Base-by-base conservation (phyloP, 1,140 invertebrate species). In the Rhynchophorus ferrugineus region DNA sequence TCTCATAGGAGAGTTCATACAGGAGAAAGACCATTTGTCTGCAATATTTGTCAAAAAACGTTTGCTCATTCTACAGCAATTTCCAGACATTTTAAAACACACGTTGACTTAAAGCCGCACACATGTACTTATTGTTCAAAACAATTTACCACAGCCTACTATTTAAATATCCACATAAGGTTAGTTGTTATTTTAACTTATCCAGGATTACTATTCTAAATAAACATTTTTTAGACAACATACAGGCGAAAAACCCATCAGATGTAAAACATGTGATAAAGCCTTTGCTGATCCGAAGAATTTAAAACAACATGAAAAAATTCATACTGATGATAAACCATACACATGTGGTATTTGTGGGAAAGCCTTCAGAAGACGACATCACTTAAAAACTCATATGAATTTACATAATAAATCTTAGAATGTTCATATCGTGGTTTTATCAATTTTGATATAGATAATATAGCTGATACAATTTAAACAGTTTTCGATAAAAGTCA, bases 31-130 rank as follows among this genome's bases (percentile, higher is more conserved):
- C 74, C 74, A 3, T 75, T 64, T 61, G 70, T 71, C 49, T 76
- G 75, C 56, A 49, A 55, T 9, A 66, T 69, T 3, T 87, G 75
- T 54, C 64, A 70, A 1, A 75, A 75, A 71, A 70, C 65, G 1
- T 76, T 76, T 60, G 70, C 73, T 42, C 65, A 68, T 39, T 64
- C 65, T 29, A 61, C 60, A 37, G 61, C 62, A 34, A 38, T 65
- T n/a, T 76, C 63, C 56, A 80, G 73, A 65, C 77, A 71, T 70
- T 77, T 77, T 70, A 66, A 77, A 41, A 78, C 78, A 48, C 80
- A 82, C 52, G 78, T 78, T 1, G 77, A 77, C 1, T 75, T 78
- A 36, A 70, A 77, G 37, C 78, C 78, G 0, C 80, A 79, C 45
- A 69, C 73, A 5, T 82, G 80, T 59, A 72, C 77, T 61, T 77